phyloP scores from a whole-genome alignment of 2,113 vertebrate species.

The Thomomys bottae region DNA sequence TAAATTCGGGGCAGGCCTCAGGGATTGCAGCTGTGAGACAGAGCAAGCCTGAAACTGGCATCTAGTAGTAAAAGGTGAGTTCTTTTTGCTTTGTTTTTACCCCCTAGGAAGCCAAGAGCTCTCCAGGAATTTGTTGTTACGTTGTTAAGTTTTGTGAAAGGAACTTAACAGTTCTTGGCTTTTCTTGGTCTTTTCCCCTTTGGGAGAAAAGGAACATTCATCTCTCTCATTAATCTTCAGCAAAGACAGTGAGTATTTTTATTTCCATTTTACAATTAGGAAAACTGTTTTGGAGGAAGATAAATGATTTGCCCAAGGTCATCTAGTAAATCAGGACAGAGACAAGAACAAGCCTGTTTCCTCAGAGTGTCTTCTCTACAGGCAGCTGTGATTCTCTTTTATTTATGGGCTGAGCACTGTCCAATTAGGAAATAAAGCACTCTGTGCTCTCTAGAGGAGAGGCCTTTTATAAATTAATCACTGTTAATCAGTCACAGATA shows the following conservation, averaged over 20 bases:
- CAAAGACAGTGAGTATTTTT: conserved; percentile 54
- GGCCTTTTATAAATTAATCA: conserved; percentile 65
- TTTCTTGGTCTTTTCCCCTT: background rate
- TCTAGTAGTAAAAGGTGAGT: background rate
- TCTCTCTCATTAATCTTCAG: conserved; percentile 62
- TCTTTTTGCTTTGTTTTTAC: background rate
- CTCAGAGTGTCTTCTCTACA: background rate
- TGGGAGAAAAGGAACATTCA: background rate
- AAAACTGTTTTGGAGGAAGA: conserved; percentile 60
- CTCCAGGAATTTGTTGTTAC: background rate
- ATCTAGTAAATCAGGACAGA: conserved; percentile 63
- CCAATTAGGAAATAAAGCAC: conserved; percentile 50
- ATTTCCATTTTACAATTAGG: conserved; percentile 73
- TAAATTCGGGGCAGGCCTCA: background rate
- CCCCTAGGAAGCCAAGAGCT: background rate
- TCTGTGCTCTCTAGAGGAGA: background rate
- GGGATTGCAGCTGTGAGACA: background rate
- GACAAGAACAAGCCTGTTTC: conserved; percentile 17
- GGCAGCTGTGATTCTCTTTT: conserved; percentile 18
- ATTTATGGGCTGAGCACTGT: conserved; percentile 52
- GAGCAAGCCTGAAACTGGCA: background rate
- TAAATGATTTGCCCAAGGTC: conserved; percentile 73
- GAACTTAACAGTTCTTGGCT: background rate
- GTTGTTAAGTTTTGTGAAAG: background rate
- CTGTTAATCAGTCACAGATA: conserved; percentile 69